Base-by-base conservation (phyloP, 2,888 invertebrate genomes). In the Plutella xylostella region DNA sequence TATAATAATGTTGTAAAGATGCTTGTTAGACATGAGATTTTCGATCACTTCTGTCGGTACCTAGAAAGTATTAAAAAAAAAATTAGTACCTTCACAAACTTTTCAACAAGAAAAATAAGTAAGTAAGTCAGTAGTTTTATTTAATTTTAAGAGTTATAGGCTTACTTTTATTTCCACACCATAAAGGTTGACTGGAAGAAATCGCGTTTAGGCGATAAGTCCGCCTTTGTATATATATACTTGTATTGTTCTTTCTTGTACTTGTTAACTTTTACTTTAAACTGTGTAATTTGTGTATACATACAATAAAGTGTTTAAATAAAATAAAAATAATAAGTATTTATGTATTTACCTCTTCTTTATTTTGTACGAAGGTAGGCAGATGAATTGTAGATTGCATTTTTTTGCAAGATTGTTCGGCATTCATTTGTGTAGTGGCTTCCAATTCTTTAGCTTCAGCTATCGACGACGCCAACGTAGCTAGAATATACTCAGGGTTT, bases 281-380 rank as follows among this genome's bases (percentile, higher is more conserved):
- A n/a, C n/a, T n/a, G n/a, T n/a, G n/a, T n/a, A n/a, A n/a, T n/a
- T n/a, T n/a, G n/a, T n/a, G n/a, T n/a, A n/a, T n/a, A n/a, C n/a
- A n/a, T n/a, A n/a, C n/a, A n/a, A n/a, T n/a, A n/a, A n/a, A n/a
- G n/a, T n/a, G n/a, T n/a, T n/a, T n/a, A n/a, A n/a, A n/a, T n/a
- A n/a, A n/a, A n/a, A n/a, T 12, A 28, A 28, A 28, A 28, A 38
- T 19, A 38, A 17, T 37, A 18, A 17, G 19, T n/a, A n/a, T n/a
- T n/a, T n/a, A n/a, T n/a, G n/a, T 21, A 35, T 55, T 51, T 70
- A 89, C 90, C 80, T 88, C 89, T 71, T 91, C 91, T 55, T 89
- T 88, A 57, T 88, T 86, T 55, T 87, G 87, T 43, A 93, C 83
- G 68, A 90, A 93, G 0, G 93, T 93, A 2, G 93, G 94, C 48